Conservation (phyloP, 2,797 vertebrate species). For the Pangasius macronema region DNA sequence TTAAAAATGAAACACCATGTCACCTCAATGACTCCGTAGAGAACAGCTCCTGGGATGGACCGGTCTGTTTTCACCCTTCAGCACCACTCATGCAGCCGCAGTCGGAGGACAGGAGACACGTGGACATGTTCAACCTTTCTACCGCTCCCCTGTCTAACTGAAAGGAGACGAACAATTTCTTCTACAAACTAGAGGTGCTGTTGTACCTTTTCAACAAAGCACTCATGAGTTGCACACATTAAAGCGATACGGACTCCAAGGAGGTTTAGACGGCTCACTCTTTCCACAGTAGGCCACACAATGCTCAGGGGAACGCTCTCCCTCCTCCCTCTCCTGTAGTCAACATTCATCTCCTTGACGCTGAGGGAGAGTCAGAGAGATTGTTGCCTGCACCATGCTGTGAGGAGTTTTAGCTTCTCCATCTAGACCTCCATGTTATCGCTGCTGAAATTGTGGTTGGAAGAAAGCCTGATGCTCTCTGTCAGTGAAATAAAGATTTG, state of each 20-base stretch:
- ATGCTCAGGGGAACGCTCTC: background rate
- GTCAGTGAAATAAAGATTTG: background rate
- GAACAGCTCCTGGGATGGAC: background rate
- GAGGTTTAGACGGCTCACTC: background rate
- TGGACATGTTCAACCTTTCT: no score
- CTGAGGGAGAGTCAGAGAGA: background rate
- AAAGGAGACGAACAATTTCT: no score
- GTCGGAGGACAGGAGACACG: no score
- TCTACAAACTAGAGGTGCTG: background rate
- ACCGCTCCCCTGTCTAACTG: no score
- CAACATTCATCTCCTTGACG: constrained; percentile 7
- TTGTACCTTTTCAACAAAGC: background rate
- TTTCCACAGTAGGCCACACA: background rate
- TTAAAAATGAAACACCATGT: background rate
- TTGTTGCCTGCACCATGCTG: background rate
- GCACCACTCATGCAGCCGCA: background rate
- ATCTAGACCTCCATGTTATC: background rate
- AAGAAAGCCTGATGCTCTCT: background rate
- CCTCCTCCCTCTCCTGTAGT: background rate
- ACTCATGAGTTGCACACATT: background rate
- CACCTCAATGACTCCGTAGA: background rate
- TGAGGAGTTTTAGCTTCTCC: background rate
- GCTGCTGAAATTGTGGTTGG: background rate
- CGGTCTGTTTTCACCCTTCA: background rate
- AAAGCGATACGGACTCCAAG: background rate